Evolutionary conservation across 2,797 vertebrate species (phyloP).

Genomic region (Pangasius djambal): DNA sequence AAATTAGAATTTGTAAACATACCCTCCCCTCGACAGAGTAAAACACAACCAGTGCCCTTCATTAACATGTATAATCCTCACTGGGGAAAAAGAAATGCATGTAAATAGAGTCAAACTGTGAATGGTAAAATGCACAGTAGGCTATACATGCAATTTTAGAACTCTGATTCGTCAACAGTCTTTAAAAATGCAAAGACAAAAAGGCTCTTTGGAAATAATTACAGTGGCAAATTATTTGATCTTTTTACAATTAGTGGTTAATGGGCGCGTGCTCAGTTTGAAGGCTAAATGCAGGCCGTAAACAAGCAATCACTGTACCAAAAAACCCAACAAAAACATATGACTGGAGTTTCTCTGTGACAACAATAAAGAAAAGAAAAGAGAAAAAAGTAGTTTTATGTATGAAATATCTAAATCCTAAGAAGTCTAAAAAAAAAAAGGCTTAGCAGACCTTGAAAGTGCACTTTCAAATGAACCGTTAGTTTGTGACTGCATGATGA

Average conservation of each 20-base stretch:
- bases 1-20: slow-evolving; percentile 73
- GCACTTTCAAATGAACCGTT: slow-evolving; percentile 30
- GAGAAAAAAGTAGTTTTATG: not conserved
- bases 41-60: slow-evolving; percentile 62
- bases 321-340: not conserved
- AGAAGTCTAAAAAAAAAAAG: not conserved
- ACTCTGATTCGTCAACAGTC: slow-evolving; percentile 17
- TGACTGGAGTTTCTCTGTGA: slow-evolving; percentile 2
- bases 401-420: slow-evolving; percentile 32
- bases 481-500: slow-evolving; percentile 40
- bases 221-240: slow-evolving; percentile 56
- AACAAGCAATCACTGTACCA: slow-evolving; percentile 20
- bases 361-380: slow-evolving; percentile 2
- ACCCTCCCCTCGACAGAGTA: slow-evolving; percentile 60
- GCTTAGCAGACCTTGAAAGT: not conserved
- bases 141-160: slow-evolving; percentile 4
- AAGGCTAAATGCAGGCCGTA: slow-evolving; percentile 8
- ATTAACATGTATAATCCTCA: slow-evolving; percentile 62
- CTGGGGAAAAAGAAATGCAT: slow-evolving; percentile 46
- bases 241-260: slow-evolving; percentile 67
- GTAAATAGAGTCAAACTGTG: slow-evolving; percentile 21
- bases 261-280: slow-evolving; percentile 34
- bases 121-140: slow-evolving; percentile 9
- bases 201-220: slow-evolving; percentile 41
- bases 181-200: slow-evolving; percentile 8